Percentiles rank a stretch among this genome's conserved stretches.
Conservation (phyloP, 2,113 vertebrate genomes). For the Orcinus orca region DNA sequence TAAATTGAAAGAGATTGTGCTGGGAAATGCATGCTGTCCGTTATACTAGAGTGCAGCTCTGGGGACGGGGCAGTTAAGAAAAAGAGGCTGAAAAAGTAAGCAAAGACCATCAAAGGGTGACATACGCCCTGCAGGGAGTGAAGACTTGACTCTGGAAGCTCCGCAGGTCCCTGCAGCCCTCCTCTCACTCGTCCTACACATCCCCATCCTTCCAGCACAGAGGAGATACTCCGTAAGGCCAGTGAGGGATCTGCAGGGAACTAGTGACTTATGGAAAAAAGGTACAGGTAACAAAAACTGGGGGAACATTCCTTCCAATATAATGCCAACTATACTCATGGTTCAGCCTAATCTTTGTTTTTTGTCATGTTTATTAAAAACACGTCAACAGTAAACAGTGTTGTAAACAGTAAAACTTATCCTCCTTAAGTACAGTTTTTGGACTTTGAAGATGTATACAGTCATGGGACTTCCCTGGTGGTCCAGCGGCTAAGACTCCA, state of each 20-base stretch:
- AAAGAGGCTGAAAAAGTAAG: background rate
- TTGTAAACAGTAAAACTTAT: background rate
- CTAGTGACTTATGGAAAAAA: background rate
- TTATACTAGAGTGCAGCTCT: background rate
- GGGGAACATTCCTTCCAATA: background rate
- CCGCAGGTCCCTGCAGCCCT: background rate
- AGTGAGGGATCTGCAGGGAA: background rate
- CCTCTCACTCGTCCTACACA: background rate
- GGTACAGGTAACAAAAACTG: background rate
- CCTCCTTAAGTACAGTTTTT: background rate
- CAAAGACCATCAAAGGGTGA: background rate
- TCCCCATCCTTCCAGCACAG: background rate
- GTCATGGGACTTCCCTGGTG: background rate
- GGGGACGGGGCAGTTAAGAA: background rate
- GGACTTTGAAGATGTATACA: background rate
- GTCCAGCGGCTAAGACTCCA: no score
- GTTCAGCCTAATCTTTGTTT: background rate
- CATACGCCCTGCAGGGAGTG: background rate
- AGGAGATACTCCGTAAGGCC: background rate
- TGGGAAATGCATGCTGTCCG: no score
- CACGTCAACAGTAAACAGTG: background rate
- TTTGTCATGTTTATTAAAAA: background rate
- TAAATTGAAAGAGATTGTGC: background rate
- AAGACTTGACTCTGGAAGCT: background rate
- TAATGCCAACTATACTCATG: background rate